Evolutionary conservation across 2,888 invertebrate species (phyloP).

Genomic region (Pheosia tremula): DNA sequence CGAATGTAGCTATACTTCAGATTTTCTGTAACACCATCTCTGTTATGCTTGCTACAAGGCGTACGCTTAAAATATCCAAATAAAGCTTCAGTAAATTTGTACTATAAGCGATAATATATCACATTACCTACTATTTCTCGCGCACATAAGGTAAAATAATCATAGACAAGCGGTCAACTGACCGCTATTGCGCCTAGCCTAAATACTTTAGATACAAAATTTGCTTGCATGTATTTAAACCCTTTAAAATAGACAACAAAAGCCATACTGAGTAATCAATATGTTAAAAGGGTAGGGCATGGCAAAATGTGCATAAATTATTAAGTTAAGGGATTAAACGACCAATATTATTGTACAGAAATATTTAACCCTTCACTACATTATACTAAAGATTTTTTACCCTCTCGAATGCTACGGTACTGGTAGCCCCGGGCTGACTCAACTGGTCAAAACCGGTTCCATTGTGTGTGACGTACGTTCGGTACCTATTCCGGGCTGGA

Average conservation of each 20-base stretch:
- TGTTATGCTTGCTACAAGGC: too few species aligned
- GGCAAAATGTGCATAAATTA: background rate
- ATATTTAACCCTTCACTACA: constrained; percentile 1
- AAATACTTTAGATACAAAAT: background rate
- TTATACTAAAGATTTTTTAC: constrained; percentile 44
- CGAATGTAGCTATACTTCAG: too few species aligned
- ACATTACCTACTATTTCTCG: too few species aligned
- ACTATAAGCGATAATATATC: too few species aligned
- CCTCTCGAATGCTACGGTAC: constrained; percentile 35
- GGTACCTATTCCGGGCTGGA: constrained; percentile 16
- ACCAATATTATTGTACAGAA: background rate
- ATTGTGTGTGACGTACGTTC: constrained; percentile 23
- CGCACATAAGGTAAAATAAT: too few species aligned
- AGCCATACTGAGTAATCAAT: background rate
- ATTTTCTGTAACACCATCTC: too few species aligned
- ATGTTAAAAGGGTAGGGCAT: background rate
- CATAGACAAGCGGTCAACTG: too few species aligned
- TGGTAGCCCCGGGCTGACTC: constrained; percentile 31
- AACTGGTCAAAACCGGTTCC: constrained; percentile 30
- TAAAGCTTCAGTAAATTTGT: too few species aligned
- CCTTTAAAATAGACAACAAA: background rate
- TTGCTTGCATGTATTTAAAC: background rate
- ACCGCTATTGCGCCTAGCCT: too few species aligned
- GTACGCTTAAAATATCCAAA: too few species aligned
- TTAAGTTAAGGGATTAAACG: background rate